Conservation (phyloP, 2,888 invertebrate genomes). For the Chrysomela aeneicollis region DNA sequence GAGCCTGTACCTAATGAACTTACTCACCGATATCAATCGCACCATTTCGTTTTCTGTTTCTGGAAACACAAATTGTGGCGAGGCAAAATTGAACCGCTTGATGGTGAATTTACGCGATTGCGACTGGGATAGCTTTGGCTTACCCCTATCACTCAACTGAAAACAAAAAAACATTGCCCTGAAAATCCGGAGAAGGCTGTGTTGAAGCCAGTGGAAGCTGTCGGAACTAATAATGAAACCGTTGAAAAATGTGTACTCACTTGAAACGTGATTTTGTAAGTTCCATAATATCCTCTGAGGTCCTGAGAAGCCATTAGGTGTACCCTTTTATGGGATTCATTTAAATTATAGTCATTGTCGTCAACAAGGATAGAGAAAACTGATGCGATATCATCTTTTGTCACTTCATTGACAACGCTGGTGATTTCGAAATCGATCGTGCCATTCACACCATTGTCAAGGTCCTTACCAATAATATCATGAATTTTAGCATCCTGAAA, state of each 20-base stretch:
- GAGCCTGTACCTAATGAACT: too few species aligned
- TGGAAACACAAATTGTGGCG: slow-evolving; percentile 67
- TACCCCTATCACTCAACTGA: slow-evolving; percentile 68
- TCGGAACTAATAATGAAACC: too few species aligned
- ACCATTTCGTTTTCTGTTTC: slow-evolving; percentile 50
- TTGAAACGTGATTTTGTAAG: slow-evolving; percentile 64
- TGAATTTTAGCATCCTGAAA: slow-evolving; percentile 43
- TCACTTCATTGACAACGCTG: slow-evolving; percentile 53
- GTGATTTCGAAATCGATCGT: slow-evolving; percentile 53
- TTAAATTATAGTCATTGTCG: slow-evolving; percentile 49
- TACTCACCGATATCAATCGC: slow-evolving; percentile 61
- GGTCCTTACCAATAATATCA: slow-evolving; percentile 43
- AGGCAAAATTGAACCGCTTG: slow-evolving; percentile 67
- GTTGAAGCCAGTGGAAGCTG: too few species aligned
- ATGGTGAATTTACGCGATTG: slow-evolving; percentile 52
- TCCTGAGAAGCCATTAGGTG: slow-evolving; percentile 61
- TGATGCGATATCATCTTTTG: slow-evolving; percentile 61
- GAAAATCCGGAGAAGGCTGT: too few species aligned
- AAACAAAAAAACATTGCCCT: slow-evolving; percentile 32
- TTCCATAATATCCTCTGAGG: slow-evolving; percentile 67
- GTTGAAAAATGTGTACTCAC: slow-evolving; percentile 57
- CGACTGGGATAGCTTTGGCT: slow-evolving; percentile 57
- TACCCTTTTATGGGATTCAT: slow-evolving; percentile 52
- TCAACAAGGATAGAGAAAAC: slow-evolving; percentile 43
- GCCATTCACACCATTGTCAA: slow-evolving; percentile 42